Evolutionary conservation across 2,888 invertebrate species (phyloP), one percentile per base, ranked within the genome.

Genomic region (Drosophila affinis): DNA sequence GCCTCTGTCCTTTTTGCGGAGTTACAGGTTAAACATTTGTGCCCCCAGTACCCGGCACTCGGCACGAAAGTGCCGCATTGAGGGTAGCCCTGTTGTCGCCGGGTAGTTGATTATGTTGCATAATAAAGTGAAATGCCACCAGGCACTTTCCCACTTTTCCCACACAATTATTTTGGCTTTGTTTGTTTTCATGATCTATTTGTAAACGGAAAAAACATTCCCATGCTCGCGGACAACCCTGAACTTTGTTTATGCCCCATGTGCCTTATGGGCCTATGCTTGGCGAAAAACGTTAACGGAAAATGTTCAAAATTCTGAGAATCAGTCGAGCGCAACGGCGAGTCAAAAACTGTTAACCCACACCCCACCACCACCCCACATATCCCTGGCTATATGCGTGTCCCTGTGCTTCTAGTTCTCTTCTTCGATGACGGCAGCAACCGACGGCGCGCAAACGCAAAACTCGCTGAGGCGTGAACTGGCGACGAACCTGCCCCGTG

Each of bases 91-190:
- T 51, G 44, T 48, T 60, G 71, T 51, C 49, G 48, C 49, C 54
- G 57, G 70, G 47, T 65, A 55, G 76, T 76, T 84, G 84, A 86
- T 86, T 84, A 81, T 79, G 73, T 70, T 72, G 81, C 84, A 86
- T 84, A 81, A 84, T 84, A 81, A 79, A 86, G 74, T 78, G 81
- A 81, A 86, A 81, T 74, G 84, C 78, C 84, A 84, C 78, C 83
- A 83, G 71, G 79, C 55, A 54, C 62, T 44, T 60, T 57, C 18
- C 51, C 75, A 71, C n/a, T 21, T 44, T 56, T 61, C 47, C 69
- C 69, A 57, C 67, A 57, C 67, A 57, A 62, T 69, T 51, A 59
- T 55, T 55, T 54, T n/a, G 39, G 21, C 21, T 18, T 34, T 53
- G 39, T 72, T 75, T 75, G 68, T 72, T 75, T 34, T 47, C 52